Conservation (phyloP, 1,140 invertebrate species). For the Pogonomyrmex barbatus region DNA sequence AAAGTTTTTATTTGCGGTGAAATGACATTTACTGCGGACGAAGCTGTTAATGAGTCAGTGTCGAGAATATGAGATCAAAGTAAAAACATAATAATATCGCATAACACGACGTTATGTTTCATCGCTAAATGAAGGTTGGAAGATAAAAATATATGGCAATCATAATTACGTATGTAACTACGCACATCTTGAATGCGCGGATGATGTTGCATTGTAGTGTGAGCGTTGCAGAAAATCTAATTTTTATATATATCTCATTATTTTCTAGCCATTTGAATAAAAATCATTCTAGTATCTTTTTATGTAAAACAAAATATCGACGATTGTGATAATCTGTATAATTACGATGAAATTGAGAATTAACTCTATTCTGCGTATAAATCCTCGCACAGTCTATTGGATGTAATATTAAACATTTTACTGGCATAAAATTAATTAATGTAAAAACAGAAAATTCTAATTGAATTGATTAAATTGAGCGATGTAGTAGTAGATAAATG, state of each 20-base stretch:
- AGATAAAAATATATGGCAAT: conserved; percentile 38
- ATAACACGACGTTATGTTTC: not conserved
- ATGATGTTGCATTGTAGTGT: not conserved
- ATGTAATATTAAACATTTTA: conserved; percentile 43
- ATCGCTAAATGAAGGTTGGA: conserved; percentile 14
- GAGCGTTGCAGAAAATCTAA: not conserved
- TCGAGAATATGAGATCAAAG: conserved; percentile 31
- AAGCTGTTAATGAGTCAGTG: conserved; percentile 37
- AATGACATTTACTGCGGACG: not conserved
- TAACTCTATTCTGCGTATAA: conserved; percentile 37
- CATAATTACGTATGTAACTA: conserved; percentile 10
- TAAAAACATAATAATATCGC: conserved; percentile 44
- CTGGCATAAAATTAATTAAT: conserved; percentile 39
- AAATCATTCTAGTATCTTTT: conserved; percentile 58
- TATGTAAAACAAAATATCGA: not conserved
- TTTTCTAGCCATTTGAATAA: conserved; percentile 5
- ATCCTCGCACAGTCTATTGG: conserved; percentile 7
- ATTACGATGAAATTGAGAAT: conserved; percentile 43
- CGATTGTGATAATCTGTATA: conserved; percentile 21
- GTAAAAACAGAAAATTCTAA: conserved; percentile 40
- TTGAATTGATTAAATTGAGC: not conserved
- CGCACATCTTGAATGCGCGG: not conserved
- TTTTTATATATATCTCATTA: conserved; percentile 21
- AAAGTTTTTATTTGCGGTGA: conserved; percentile 17
- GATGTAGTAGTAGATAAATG: not conserved